Percentiles rank a stretch among this genome's conserved stretches.
Evolutionary conservation across 2,888 invertebrate species (phyloP).

Genomic region (Leptura quadrifasciata): DNA sequence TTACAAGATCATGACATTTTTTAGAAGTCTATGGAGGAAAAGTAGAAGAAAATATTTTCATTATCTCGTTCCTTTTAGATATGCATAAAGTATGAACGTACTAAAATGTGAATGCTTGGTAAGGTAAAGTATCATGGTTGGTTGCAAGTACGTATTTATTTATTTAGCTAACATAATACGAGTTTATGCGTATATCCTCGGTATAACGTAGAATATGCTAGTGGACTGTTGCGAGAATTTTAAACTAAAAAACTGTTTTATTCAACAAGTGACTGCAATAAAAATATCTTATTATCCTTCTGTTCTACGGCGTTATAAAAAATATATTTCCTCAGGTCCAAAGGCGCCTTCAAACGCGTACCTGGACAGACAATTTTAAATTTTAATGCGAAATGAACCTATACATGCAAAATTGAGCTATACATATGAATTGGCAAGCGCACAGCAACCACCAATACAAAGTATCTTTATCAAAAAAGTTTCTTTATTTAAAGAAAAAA

Average conservation of each 20-base stretch:
- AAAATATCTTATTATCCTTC: background rate
- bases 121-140: background rate
- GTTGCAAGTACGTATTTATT: background rate
- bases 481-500: too few species aligned
- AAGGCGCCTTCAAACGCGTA: background rate
- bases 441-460: too few species aligned
- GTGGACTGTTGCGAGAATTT: conserved; percentile 7
- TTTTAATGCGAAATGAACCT: background rate
- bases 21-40: too few species aligned
- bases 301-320: background rate
- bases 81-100: background rate
- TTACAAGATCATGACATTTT: too few species aligned
- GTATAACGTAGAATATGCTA: background rate
- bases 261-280: background rate
- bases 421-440: too few species aligned
- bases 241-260: conserved; percentile 3
- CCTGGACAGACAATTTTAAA: background rate
- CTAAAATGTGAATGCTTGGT: background rate
- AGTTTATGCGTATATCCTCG: background rate
- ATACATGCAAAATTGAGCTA: background rate
- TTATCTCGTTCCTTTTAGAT: background rate
- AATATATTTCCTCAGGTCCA: background rate
- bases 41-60: too few species aligned
- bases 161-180: background rate
- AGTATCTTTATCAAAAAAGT: too few species aligned